Conservation (phyloP, 2,888 invertebrate genomes). For the Athalia circularis region DNA sequence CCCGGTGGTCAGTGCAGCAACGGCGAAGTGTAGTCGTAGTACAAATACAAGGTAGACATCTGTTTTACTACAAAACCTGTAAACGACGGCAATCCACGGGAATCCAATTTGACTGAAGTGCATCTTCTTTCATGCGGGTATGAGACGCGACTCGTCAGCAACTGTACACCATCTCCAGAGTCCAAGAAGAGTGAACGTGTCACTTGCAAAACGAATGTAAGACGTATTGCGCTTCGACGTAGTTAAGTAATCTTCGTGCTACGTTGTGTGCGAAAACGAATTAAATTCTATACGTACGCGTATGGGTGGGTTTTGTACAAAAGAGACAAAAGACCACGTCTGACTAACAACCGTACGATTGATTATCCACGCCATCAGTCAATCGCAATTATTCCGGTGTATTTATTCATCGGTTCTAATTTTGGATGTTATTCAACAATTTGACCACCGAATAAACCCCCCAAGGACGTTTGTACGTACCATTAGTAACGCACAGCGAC, state of each 20-base stretch:
- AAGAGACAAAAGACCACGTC: conserved; percentile 36
- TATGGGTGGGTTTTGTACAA: not conserved
- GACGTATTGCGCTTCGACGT: conserved; percentile 17
- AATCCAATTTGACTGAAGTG: conserved; percentile 35
- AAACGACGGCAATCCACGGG: conserved; percentile 7
- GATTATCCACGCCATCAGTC: conserved; percentile 43
- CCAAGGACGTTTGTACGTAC: not conserved
- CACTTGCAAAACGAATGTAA: conserved; percentile 34
- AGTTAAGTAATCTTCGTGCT: conserved; percentile 25
- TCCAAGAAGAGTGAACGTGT: conserved; percentile 1
- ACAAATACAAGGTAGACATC: not conserved
- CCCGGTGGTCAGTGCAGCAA: conserved; percentile 8
- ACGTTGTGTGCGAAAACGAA: too few species aligned
- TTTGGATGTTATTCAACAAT: not conserved
- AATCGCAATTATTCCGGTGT: conserved; percentile 14
- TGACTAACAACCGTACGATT: conserved; percentile 37
- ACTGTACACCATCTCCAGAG: conserved; percentile 12
- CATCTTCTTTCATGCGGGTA: not conserved
- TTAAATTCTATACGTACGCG: conserved; percentile 9
- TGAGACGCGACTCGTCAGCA: not conserved
- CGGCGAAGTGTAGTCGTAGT: not conserved
- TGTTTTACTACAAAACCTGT: too few species aligned
- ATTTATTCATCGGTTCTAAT: conserved; percentile 15
- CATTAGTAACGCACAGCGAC: not conserved
- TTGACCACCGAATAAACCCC: conserved; percentile 5